Base-by-base conservation (phyloP, 1,140 invertebrate species). In the Apocrypta bakeri region DNA sequence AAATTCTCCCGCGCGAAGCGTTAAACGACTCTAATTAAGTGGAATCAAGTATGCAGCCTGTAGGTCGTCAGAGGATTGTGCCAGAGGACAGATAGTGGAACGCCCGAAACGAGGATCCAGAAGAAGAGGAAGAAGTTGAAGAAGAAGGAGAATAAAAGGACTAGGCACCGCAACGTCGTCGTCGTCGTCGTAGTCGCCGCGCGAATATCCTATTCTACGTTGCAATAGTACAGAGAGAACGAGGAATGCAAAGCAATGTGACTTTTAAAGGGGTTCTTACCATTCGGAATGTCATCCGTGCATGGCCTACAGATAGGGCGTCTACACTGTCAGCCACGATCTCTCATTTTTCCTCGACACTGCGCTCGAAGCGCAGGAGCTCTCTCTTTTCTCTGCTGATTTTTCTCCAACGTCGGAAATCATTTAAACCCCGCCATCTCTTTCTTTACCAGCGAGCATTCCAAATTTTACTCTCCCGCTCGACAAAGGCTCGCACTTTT, bases 21-120 rank as follows among this genome's bases (percentile, higher is more conserved):
- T 84, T 88, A 88, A 88, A 85, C 82, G 87, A 86, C 76, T 88
- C 87, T 88, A 90, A 90, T 91, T 90, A 90, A 90, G 87, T 88
- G 87, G 84, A 89, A 90, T 90, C 89, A 88, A 88, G 88, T 88
- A 88, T 88, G 85, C 87, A 85, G 83, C 84, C 78, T 85, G 84
- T 87, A 86, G 84, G 85, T 84, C 75, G 84, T 17, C 42, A 48
- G n/a, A n/a, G n/a, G n/a, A n/a, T n/a, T n/a, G n/a, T n/a, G n/a
- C n/a, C n/a, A 17, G 48, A 21, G 7, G 7, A 56, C 17, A 6
- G 48, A n/a, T 21, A 56, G 1, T n/a, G 17, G 3, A 7, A 6
- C 48, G 17, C 1, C 48, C 21, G 48, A 56, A 17, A 56, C 6
- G 48, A 56, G 17, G 48, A 56, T 21, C 14, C 14, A 56, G 12